Conservation (phyloP, 1,140 invertebrate genomes). For the Ceratosolen solmsi region DNA sequence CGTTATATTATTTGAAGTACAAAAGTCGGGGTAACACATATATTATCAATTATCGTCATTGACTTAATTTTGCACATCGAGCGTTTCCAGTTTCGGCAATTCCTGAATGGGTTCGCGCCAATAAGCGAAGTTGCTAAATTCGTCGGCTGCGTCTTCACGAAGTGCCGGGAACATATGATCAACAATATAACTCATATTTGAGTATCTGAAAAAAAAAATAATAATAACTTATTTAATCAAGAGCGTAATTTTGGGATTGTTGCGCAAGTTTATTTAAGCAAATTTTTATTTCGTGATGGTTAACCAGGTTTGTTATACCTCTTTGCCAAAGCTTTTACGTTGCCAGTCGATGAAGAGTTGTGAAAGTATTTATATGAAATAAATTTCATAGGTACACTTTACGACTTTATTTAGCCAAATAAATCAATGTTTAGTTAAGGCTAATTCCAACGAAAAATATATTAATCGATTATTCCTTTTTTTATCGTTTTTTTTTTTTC, state of each 20-base stretch:
- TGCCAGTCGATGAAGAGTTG: background rate
- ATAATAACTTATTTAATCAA: slow-evolving; percentile 12
- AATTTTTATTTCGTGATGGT: slow-evolving; percentile 14
- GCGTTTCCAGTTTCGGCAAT: slow-evolving; percentile 61
- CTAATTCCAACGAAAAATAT: too few species aligned
- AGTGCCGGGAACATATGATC: slow-evolving; percentile 94
- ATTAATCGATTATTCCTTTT: background rate
- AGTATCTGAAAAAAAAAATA: slow-evolving; percentile 82
- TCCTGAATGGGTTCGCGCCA: slow-evolving; percentile 90
- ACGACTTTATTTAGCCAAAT: background rate
- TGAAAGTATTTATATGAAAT: background rate
- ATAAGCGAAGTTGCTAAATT: slow-evolving; percentile 92
- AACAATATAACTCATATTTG: slow-evolving; percentile 92
- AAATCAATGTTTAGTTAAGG: background rate
- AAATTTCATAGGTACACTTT: background rate
- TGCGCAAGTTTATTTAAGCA: too few species aligned
- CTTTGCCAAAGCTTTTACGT: background rate
- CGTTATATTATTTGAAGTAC: slow-evolving; percentile 38
- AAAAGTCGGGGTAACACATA: slow-evolving; percentile 35
- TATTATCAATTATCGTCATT: background rate
- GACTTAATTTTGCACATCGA: slow-evolving; percentile 55
- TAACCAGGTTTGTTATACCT: background rate
- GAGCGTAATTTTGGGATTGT: background rate
- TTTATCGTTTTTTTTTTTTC: background rate
- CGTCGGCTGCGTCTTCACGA: slow-evolving; percentile 81